These are phyloP conservation scores for Drosophila repletoides DNA, from an alignment of 1,140 invertebrate species.

Conservation along the genomic window DNA sequence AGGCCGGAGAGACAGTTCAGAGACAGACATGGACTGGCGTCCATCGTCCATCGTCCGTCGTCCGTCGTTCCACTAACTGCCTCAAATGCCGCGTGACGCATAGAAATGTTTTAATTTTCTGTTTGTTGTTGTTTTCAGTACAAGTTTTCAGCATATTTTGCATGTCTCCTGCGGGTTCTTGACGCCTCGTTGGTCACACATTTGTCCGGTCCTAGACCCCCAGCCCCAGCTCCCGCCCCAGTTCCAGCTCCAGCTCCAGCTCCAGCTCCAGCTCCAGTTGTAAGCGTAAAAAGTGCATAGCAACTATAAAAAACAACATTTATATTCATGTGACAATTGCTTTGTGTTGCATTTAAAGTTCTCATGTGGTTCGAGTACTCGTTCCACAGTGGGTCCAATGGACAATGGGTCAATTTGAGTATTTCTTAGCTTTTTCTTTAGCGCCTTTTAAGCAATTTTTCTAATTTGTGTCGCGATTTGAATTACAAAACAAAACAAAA, in stretches of 20 bases:
- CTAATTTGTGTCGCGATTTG: slow-evolving; percentile 12
- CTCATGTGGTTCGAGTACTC: background rate
- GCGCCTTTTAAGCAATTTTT: slow-evolving; percentile 6
- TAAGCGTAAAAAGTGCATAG: background rate
- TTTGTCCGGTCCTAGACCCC: slow-evolving; percentile 20
- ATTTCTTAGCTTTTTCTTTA: background rate
- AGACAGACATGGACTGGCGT: slow-evolving; percentile 16
- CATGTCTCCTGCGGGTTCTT: slow-evolving; percentile 37
- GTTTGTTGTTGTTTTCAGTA: background rate
- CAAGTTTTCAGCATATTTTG: slow-evolving; percentile 25
- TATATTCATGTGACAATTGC: slow-evolving; percentile 26
- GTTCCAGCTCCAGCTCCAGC: background rate
- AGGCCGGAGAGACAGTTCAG: too few species aligned
- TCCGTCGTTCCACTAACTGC: slow-evolving; percentile 48
- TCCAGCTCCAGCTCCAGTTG: background rate
- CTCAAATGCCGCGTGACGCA: slow-evolving; percentile 70
- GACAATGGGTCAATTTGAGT: slow-evolving; percentile 9
- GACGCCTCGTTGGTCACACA: slow-evolving; percentile 38
- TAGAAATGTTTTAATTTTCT: slow-evolving; percentile 61
- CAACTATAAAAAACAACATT: slow-evolving; percentile 6
- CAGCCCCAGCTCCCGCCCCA: slow-evolving; percentile 1
- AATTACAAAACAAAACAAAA: slow-evolving; percentile 17
- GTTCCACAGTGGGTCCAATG: background rate
- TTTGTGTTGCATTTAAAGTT: slow-evolving; percentile 13
- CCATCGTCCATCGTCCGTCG: too few species aligned